A percentile compares a stretch with the other conserved stretches of the same genome.
Evolutionary conservation across 2,113 vertebrate species (phyloP).

Genomic region (Elanus axillaris): DNA sequence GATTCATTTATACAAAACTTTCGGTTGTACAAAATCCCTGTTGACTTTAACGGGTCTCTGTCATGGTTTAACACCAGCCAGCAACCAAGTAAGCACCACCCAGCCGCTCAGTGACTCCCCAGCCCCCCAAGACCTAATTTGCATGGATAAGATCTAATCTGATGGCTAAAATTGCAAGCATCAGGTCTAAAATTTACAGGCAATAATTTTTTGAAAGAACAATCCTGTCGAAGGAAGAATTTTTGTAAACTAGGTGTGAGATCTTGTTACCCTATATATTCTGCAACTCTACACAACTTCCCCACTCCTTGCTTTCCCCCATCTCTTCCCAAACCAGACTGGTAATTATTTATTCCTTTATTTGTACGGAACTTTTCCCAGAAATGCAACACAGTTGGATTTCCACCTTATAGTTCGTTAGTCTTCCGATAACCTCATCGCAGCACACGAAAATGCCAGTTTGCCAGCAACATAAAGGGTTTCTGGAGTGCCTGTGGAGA

Average conservation of each 20-base stretch:
- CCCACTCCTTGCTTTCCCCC: not conserved
- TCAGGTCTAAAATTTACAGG: not conserved
- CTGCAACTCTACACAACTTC: not conserved
- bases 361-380: not conserved
- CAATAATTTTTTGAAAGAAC: not conserved
- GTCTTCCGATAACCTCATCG: not conserved
- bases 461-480: not conserved
- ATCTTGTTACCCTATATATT: not conserved
- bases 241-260: not conserved
- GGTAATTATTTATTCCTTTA: not conserved
- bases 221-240: not conserved
- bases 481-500: rapidly evolving
- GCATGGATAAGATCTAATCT: not conserved
- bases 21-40: not conserved
- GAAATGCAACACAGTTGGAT: not conserved
- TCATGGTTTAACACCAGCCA: no score
- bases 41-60: not conserved
- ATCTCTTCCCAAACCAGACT: not conserved
- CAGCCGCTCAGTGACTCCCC: no score
- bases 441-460: rapidly evolving
- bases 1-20: not conserved
- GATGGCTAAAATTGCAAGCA: not conserved
- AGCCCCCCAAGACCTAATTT: no score
- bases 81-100: no score
- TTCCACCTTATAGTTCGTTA: not conserved